Conservation (phyloP, 2,113 vertebrate species). For the Charadrius vociferus region DNA sequence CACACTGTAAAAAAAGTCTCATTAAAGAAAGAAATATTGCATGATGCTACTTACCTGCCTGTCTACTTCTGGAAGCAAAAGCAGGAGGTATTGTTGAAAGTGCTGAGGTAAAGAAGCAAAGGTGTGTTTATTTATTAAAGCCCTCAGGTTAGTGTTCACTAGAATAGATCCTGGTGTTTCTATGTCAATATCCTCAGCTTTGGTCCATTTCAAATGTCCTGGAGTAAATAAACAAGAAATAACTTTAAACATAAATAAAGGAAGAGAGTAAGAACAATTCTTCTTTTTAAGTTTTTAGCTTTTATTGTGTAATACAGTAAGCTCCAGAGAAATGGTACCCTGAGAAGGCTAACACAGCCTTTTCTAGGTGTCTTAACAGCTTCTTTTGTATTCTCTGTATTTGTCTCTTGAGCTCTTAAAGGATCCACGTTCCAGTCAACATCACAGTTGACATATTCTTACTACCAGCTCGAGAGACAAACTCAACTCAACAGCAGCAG, state of each 20-base stretch:
- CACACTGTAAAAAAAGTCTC: neutral
- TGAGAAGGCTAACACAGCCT: neutral
- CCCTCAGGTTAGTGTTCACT: constrained; percentile 89
- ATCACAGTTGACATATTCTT: neutral
- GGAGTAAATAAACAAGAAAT: constrained; percentile 71
- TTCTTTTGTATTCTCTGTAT: neutral
- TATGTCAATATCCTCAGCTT: constrained; percentile 90
- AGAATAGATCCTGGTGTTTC: constrained; percentile 89
- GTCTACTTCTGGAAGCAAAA: constrained; percentile 88
- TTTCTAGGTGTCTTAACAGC: neutral
- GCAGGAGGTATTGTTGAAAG: constrained; percentile 87
- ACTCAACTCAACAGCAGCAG: neutral
- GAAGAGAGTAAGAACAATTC: neutral
- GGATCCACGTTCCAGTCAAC: neutral
- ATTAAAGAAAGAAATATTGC: constrained; percentile 12
- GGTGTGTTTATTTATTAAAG: constrained; percentile 89
- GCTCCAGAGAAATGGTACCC: neutral
- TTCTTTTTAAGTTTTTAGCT: neutral
- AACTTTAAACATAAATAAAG: constrained; percentile 58
- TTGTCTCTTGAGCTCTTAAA: neutral
- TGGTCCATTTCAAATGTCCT: constrained; percentile 89
- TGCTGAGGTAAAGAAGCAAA: constrained; percentile 89
- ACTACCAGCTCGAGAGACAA: constrained; percentile 15
- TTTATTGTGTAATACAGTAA: neutral
- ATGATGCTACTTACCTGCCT: constrained; percentile 81